Percentiles rank a stretch among this genome's conserved stretches.
These are phyloP conservation scores for Hippolais icterina DNA, from an alignment of 2,113 vertebrate species.

Conservation along the genomic window DNA sequence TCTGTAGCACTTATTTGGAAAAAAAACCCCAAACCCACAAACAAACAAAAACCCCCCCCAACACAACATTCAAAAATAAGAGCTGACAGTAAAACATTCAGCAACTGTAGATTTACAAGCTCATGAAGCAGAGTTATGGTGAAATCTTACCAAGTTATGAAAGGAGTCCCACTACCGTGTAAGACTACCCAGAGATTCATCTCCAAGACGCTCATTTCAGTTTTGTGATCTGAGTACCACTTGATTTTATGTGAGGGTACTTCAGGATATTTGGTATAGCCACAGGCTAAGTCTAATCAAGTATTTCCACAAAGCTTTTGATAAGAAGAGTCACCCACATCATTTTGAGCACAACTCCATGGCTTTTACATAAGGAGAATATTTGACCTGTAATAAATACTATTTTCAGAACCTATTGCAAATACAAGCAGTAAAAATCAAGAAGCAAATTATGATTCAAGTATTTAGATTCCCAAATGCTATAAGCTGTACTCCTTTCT, in stretches of 20 bases:
- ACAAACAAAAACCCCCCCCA: neutral
- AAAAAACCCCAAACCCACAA: neutral
- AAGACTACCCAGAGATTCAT: neutral
- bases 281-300: neutral
- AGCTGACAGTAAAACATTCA: neutral
- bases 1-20: neutral
- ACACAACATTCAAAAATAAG: neutral
- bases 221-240: neutral
- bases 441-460: neutral
- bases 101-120: neutral
- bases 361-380: neutral
- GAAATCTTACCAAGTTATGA: neutral
- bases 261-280: neutral
- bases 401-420: neutral
- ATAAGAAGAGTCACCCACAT: neutral
- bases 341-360: neutral
- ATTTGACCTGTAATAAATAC: neutral
- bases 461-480: neutral
- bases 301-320: neutral
- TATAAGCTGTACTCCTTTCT: neutral
- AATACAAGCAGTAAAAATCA: neutral
- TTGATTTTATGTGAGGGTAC: neutral
- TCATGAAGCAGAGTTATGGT: neutral
- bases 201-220: neutral
- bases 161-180: accelerated